Evolutionary conservation across 2,888 invertebrate species (phyloP).

Genomic region (Tridacna crocea): DNA sequence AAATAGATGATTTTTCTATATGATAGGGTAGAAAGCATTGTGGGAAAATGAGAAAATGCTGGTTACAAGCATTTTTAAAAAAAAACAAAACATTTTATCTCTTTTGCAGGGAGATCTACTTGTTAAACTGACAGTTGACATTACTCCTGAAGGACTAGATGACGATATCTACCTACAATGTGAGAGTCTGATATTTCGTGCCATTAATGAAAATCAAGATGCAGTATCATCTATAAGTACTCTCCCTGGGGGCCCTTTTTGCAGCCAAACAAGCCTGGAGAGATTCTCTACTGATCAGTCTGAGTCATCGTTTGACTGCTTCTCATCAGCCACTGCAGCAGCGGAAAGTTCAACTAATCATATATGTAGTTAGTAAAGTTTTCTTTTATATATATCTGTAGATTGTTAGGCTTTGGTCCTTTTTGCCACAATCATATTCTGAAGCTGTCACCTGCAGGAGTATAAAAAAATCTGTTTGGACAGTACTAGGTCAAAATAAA

Average conservation of each 20-base stretch:
- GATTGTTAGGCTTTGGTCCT: too few relatives aligned
- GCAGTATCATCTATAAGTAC: constrained; percentile 29
- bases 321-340: constrained; percentile 37
- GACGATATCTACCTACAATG: constrained; percentile 38
- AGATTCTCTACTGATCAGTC: background rate
- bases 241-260: constrained; percentile 17
- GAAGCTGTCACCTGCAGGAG: too few relatives aligned
- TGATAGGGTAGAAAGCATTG: too few relatives aligned
- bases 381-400: too few relatives aligned
- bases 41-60: too few relatives aligned
- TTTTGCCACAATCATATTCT: too few relatives aligned
- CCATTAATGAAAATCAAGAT: constrained; percentile 12
- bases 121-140: constrained; percentile 33
- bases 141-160: constrained; percentile 40
- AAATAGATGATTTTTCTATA: too few relatives aligned
- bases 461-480: too few relatives aligned
- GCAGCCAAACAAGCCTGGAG: constrained; percentile 6
- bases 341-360: constrained; percentile 4
- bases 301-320: constrained; percentile 62
- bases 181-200: constrained; percentile 30
- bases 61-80: too few relatives aligned
- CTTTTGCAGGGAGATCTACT: constrained; percentile 31
- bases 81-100: background rate
- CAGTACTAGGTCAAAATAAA: too few relatives aligned
- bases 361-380: constrained; percentile 37